phyloP scores from a whole-genome alignment of 2,113 vertebrate genomes.

The Sinocyclocheilus anophthalmus region DNA sequence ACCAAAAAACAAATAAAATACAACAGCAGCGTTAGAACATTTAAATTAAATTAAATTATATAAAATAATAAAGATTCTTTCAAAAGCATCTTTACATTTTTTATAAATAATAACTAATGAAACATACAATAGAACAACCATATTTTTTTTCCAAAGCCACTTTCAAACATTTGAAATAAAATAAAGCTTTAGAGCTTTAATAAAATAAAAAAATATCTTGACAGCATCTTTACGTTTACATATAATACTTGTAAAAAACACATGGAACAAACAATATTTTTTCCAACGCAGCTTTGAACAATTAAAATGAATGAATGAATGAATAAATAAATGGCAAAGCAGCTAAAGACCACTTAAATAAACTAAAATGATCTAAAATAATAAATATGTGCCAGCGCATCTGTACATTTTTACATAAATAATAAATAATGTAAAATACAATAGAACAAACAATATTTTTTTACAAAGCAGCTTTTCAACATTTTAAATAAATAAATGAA shows the following conservation, averaged over 20 bases:
- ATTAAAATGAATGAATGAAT: too few relatives aligned
- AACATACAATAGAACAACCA: neutral
- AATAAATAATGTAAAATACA: neutral
- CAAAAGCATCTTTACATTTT: neutral
- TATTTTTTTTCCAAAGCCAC: neutral
- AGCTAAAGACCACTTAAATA: neutral
- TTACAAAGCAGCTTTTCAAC: neutral
- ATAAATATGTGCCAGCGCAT: neutral
- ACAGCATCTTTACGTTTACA: too few relatives aligned
- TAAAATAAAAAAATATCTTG: too few relatives aligned
- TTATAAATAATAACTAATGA: neutral
- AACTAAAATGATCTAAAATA: too few relatives aligned
- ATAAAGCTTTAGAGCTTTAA: neutral
- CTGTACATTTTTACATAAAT: neutral
- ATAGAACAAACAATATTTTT: neutral
- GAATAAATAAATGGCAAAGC: neutral
- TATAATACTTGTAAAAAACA: neutral
- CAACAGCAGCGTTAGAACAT: neutral
- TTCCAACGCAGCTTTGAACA: too few relatives aligned
- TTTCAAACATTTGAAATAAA: neutral
- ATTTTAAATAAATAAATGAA: neutral
- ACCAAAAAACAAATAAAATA: neutral
- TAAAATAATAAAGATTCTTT: neutral
- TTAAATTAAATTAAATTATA: neutral
- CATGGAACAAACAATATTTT: neutral